Evolutionary conservation across 2,113 vertebrate species (phyloP), one percentile per base, ranked within the genome.

Genomic region (Trogon melanurus): DNA sequence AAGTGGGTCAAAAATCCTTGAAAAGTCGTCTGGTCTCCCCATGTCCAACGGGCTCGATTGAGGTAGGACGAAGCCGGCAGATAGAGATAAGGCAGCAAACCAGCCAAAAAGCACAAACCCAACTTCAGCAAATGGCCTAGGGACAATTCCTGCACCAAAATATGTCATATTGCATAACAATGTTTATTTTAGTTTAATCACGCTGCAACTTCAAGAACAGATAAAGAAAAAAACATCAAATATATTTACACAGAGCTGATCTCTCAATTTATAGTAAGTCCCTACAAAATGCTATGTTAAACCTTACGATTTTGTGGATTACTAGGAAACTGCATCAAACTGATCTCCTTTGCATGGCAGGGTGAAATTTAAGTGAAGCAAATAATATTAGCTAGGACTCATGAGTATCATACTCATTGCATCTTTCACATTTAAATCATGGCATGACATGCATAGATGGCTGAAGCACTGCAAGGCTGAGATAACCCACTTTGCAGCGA

Each of bases 21-120:
- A 79, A 99, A 45, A n/a, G 98, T 98, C 15, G 99, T 99, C 98
- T 99, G 99, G 98, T 99, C 99, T 90, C 99, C 99, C 99, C 99
- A 99, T 94, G 98, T 99, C 99, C 99, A 99, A 66, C 98, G 99
- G 54, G 99, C 99, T 48, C 67, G 97, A 96, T 91, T 99, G 95
- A 99, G 91, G 98, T 97, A 98, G 94, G 99, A 99, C 2, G 99
- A 99, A 73, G 98, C 70, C 16, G 99, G 99, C 89, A 99, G 98
- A 98, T 99, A 99, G 94, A 98, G 72, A 95, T 99, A 99, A 29
- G 99, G 99, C 95, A 99, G 96, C 74, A 99, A 98, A 38, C 99
- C 99, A 72, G 97, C 89, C 50, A 98, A 93, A 91, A 99, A 99
- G 96, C 96, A 99, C 67, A 97, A 85, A 78, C 98, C 97, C 96